Percentiles rank a stretch among this genome's conserved stretches.
These are phyloP conservation scores for Pseudolaguvia tuberculata DNA, from an alignment of 2,113 vertebrate species.

Conservation along the genomic window DNA sequence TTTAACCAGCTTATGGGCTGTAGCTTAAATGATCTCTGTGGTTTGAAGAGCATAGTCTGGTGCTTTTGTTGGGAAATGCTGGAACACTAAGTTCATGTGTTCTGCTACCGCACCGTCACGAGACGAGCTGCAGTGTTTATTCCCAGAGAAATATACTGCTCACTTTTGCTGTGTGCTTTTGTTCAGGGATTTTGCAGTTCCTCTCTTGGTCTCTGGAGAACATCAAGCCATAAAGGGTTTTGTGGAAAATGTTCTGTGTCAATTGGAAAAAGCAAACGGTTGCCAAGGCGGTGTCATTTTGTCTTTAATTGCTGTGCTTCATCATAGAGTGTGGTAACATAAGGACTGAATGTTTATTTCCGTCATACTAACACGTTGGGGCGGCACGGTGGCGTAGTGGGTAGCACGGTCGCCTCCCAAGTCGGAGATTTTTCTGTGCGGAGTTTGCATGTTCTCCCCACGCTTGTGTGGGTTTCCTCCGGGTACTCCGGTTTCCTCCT, in stretches of 20 bases:
- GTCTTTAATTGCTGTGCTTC: neutral
- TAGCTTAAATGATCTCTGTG: conserved; percentile 8
- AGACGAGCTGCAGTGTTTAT: conserved; percentile 16
- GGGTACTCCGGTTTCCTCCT: too few species aligned
- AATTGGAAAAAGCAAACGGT: conserved; percentile 12
- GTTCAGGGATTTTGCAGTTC: conserved; percentile 3
- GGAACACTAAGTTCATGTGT: conserved; percentile 39
- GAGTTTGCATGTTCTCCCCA: too few species aligned
- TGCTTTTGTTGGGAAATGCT: conserved; percentile 20
- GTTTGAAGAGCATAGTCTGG: neutral
- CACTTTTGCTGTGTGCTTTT: conserved; percentile 7
- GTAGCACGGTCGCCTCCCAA: too few species aligned
- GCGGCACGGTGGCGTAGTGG: too few species aligned
- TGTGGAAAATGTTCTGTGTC: neutral
- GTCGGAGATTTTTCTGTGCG: too few species aligned
- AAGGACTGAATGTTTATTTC: neutral
- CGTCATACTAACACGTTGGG: neutral
- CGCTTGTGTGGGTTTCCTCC: too few species aligned
- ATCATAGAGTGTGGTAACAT: neutral
- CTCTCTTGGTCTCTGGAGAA: conserved; percentile 13
- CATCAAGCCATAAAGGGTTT: neutral
- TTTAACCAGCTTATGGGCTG: neutral
- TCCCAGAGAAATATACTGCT: conserved; percentile 9
- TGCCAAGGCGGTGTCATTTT: conserved; percentile 3
- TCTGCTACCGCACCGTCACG: neutral